Evolutionary conservation across 2,888 invertebrate genomes (phyloP).

Genomic region (Isoperla grammatica): DNA sequence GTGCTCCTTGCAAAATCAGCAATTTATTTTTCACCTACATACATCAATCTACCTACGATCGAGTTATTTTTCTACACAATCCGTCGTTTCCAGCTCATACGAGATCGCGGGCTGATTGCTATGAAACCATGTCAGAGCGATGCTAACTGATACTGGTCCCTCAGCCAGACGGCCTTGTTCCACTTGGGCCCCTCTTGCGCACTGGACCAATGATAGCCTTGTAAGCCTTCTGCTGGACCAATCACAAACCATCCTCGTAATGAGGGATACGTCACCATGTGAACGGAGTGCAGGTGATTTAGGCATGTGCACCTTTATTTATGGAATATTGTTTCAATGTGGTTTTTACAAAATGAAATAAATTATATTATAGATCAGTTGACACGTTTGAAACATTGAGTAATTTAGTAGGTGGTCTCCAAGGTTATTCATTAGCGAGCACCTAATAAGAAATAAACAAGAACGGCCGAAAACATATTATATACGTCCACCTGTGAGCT

Average conservation of each 20-base stretch:
- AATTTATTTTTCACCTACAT: slow-evolving; percentile 12
- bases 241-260: slow-evolving; percentile 2
- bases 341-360: neutral
- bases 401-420: too few species aligned
- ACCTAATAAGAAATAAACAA: too few species aligned
- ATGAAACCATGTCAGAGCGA: neutral
- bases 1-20: neutral
- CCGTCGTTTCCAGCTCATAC: neutral
- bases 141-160: neutral
- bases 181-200: neutral
- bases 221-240: neutral
- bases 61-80: neutral
- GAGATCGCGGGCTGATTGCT: too few species aligned
- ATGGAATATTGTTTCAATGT: slow-evolving; percentile 14
- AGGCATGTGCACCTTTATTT: slow-evolving; percentile 3
- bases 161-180: slow-evolving; percentile 8
- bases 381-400: too few species aligned
- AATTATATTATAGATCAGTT: too few species aligned
- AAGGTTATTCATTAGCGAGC: too few species aligned
- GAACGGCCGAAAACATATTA: too few species aligned
- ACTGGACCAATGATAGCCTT: slow-evolving; percentile 17
- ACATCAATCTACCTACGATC: neutral
- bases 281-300: slow-evolving; percentile 1
- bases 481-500: too few species aligned
- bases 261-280: neutral